A percentile compares a stretch with the other conserved stretches of the same genome.
Evolutionary conservation across 2,797 vertebrate genomes (phyloP).

Genomic region (Poeciliopsis paucimaculata): DNA sequence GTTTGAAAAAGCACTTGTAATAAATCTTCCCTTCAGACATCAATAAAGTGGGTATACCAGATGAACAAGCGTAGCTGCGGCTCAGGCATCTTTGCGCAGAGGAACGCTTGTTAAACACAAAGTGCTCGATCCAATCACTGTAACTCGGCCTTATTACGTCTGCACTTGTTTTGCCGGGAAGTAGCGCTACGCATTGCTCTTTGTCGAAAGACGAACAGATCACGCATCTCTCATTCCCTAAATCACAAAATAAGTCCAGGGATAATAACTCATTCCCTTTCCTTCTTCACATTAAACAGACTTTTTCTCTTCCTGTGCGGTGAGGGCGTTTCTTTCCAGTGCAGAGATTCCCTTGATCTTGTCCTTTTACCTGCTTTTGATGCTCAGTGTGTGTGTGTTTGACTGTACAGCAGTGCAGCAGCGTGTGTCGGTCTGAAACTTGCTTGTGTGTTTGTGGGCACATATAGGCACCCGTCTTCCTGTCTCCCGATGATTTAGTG

Average conservation of each 20-base stretch:
- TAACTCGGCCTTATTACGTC: conserved; percentile 12
- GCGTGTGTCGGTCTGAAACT: conserved; percentile 1
- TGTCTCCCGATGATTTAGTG: conserved; percentile 44
- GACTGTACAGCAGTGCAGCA: conserved; percentile 4
- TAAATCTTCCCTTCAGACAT: conserved; percentile 14
- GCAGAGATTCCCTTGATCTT: conserved; percentile 59
- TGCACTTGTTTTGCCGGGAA: conserved; percentile 26
- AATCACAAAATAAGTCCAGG: conserved; percentile 38
- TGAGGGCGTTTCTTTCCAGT: conserved; percentile 46
- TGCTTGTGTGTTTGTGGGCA: conserved; percentile 6
- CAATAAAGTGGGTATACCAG: background rate
- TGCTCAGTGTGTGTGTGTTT: conserved; percentile 34
- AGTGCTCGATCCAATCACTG: background rate
- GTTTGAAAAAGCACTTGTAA: conserved; percentile 10
- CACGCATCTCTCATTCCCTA: conserved; percentile 38
- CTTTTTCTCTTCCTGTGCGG: conserved; percentile 50
- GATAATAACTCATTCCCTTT: conserved; percentile 52
- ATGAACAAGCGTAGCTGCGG: conserved; percentile 1
- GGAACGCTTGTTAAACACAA: conserved; percentile 8
- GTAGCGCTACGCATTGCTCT: conserved; percentile 33
- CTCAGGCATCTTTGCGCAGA: background rate
- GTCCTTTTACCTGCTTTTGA: conserved; percentile 56
- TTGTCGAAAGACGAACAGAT: conserved; percentile 18
- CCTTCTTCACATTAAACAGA: conserved; percentile 58
- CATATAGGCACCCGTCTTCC: background rate